These are phyloP conservation scores for Oscheius sp. DNA, from an alignment of 2,888 invertebrate species.

Conservation along the genomic window DNA sequence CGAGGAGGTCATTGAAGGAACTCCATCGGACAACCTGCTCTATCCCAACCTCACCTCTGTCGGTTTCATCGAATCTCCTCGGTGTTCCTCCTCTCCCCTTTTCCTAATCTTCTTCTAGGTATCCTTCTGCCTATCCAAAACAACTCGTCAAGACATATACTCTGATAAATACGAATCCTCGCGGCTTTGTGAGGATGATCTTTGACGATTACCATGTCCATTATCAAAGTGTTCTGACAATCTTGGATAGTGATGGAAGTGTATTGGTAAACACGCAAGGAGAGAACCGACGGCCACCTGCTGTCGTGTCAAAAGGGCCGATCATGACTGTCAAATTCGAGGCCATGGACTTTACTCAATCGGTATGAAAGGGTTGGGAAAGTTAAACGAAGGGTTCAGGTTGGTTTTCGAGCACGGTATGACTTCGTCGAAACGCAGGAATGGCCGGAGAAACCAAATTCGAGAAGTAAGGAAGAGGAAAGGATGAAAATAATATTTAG, in stretches of 20 bases:
- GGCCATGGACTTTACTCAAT: slow-evolving; percentile 47
- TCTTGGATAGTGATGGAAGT: slow-evolving; percentile 49
- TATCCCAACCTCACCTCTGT: slow-evolving; percentile 34
- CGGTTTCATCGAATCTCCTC: slow-evolving; percentile 47
- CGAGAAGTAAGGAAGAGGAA: slow-evolving; percentile 28
- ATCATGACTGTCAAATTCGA: slow-evolving; percentile 47
- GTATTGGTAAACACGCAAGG: slow-evolving; percentile 39
- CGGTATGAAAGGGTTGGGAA: not conserved
- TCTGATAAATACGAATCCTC: slow-evolving; percentile 44
- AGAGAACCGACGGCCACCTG: slow-evolving; percentile 49
- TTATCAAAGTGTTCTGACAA: slow-evolving; percentile 41
- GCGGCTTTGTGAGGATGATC: slow-evolving; percentile 46
- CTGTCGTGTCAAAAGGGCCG: slow-evolving; percentile 43
- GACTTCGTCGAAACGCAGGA: slow-evolving; percentile 44
- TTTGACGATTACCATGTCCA: slow-evolving; percentile 59
- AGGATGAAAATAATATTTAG: slow-evolving; percentile 34
- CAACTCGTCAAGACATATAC: slow-evolving; percentile 51
- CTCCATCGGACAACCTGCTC: slow-evolving; percentile 22
- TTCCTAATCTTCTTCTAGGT: slow-evolving; percentile 24
- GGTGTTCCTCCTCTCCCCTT: not conserved
- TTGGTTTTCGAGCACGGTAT: slow-evolving; percentile 56
- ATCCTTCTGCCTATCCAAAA: slow-evolving; percentile 54
- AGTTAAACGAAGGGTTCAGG: slow-evolving; percentile 13
- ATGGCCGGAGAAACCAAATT: slow-evolving; percentile 45
- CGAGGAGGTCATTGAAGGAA: slow-evolving; percentile 37